Evolutionary conservation across 2,797 vertebrate species (phyloP).

Genomic region (Scleropages formosus): DNA sequence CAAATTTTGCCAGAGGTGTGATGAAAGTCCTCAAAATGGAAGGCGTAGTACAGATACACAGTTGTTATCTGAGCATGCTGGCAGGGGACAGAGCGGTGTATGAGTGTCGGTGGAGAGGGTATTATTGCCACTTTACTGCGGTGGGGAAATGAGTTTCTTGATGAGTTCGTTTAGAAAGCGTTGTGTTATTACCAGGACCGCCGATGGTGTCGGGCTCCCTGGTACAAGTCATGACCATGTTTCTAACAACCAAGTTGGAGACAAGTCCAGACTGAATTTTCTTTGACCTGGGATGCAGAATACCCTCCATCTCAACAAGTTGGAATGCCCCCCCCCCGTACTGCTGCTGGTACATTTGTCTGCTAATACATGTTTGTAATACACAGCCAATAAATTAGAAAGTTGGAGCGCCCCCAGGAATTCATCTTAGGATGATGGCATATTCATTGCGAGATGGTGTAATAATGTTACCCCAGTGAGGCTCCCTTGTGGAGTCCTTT

Average conservation of each 20-base stretch:
- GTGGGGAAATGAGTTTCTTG: too few species aligned
- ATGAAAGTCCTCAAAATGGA: conserved; percentile 59
- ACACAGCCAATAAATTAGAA: background rate
- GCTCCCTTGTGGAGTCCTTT: background rate
- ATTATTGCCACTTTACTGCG: too few species aligned
- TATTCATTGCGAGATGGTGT: too few species aligned
- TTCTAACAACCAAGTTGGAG: background rate
- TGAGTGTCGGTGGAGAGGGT: too few species aligned
- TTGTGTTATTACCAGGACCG: too few species aligned
- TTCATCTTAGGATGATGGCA: too few species aligned
- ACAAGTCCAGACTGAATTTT: conserved; percentile 47
- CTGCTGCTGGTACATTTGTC: too few species aligned
- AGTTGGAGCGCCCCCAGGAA: too few species aligned
- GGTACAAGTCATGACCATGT: background rate
- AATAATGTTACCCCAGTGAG: background rate
- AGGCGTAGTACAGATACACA: background rate
- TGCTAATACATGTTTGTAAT: conserved; percentile 51
- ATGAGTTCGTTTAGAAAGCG: too few species aligned
- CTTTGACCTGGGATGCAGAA: conserved; percentile 54
- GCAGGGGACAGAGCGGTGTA: too few species aligned
- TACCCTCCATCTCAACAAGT: conserved; percentile 26
- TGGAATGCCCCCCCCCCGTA: conserved; percentile 49
- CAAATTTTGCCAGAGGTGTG: conserved; percentile 58
- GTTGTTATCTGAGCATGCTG: too few species aligned
- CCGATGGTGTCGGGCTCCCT: too few species aligned